Percentiles rank a stretch among this genome's conserved stretches.
phyloP scores from a whole-genome alignment of 2,797 vertebrate species.

The Gadopsis bispinosus region DNA sequence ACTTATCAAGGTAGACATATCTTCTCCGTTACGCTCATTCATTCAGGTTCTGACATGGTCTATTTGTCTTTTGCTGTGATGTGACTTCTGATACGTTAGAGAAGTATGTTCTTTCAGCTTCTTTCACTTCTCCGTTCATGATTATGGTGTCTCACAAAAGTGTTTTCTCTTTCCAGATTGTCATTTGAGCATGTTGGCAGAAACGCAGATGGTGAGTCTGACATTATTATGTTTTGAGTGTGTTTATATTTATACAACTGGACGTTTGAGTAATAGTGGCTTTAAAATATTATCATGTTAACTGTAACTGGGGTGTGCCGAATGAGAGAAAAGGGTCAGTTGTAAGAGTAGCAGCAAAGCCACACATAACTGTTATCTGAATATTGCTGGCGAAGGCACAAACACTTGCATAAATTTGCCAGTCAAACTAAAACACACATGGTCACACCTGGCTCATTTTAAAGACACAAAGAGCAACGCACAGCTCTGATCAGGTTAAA shows the following conservation, averaged over 20 bases:
- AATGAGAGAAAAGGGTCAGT: not conserved
- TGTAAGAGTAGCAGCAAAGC: not conserved
- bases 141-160: conserved; percentile 25
- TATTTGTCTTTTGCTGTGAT: conserved; percentile 8
- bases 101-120: conserved; percentile 27
- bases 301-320: not conserved
- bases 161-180: conserved; percentile 57
- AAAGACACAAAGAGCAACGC: conserved; percentile 28
- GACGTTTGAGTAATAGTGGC: not conserved
- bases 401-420: conserved; percentile 82
- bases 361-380: conserved; percentile 31
- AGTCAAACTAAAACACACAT: conserved; percentile 78
- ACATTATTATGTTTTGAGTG: conserved; percentile 6
- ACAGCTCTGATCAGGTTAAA: not conserved
- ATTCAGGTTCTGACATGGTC: not conserved
- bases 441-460: conserved; percentile 22
- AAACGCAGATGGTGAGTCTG: conserved; percentile 79
- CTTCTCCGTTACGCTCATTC: not conserved
- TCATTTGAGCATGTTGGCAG: conserved; percentile 70
- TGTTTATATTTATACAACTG: not conserved
- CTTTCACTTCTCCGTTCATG: conserved; percentile 70
- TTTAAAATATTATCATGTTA: not conserved
- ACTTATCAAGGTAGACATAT: conserved; percentile 55
- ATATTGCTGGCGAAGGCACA: conserved; percentile 44
- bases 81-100: conserved; percentile 7